A percentile compares a stretch with the other conserved stretches of the same genome.
Evolutionary conservation across 2,797 vertebrate genomes (phyloP).

Genomic region (Argya squamiceps): DNA sequence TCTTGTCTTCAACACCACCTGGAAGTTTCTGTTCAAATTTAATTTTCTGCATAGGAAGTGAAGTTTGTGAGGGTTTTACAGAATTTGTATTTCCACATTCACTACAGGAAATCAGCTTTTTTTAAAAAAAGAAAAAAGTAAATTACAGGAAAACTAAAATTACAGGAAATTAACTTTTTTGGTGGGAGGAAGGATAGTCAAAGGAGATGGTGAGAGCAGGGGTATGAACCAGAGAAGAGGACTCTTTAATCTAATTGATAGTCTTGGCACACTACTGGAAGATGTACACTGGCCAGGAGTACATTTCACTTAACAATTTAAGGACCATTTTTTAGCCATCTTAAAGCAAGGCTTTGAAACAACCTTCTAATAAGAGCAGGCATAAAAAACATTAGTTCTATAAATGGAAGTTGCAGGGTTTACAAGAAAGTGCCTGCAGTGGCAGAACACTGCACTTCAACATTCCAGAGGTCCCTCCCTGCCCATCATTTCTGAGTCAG

Average conservation of each 20-base stretch:
- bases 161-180: not conserved
- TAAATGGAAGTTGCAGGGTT: not conserved
- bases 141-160: not conserved
- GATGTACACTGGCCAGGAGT: not conserved
- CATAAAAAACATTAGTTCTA: not conserved
- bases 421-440: fast-evolving
- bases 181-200: not conserved
- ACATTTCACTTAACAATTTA: not conserved
- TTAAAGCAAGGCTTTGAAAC: not conserved
- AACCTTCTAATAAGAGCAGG: not conserved
- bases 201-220: not conserved
- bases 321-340: not conserved
- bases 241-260: not conserved
- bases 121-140: not conserved
- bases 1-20: not conserved
- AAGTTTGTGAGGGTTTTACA: not conserved
- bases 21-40: not conserved
- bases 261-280: not conserved
- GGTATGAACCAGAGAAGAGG: not conserved
- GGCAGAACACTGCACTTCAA: not conserved
- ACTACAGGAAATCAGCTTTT: not conserved
- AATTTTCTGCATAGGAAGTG: not conserved
- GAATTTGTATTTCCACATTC: not conserved
- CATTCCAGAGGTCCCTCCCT: not conserved
- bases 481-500: not conserved